Evolutionary conservation across 2,888 invertebrate species (phyloP), one percentile per base, ranked within the genome.

Genomic region (Agrypnus murinus): DNA sequence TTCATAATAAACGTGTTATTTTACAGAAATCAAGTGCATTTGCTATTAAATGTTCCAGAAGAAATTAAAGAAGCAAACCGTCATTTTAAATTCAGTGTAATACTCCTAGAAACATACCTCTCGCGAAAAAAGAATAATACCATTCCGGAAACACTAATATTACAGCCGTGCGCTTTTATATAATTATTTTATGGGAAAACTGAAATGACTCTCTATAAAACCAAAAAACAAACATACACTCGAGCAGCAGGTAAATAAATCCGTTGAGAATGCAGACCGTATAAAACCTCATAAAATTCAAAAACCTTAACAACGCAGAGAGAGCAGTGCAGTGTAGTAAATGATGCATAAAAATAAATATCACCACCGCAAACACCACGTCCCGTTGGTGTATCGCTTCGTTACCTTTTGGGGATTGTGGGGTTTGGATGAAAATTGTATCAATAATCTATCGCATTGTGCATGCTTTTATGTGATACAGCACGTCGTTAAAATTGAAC

Each of bases 301-400:
- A 38, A 38, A 55, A 34, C 15, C 55, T 36, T 55, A 14, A 53
- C n/a, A n/a, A n/a, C n/a, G 32, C 10, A 15, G 1, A 10, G 53
- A 32, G 32, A 55, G 55, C 36, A 15, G 55, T 38, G 53, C 34
- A 53, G 36, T 34, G 53, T 10, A 38, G 36, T 9, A 58, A 58
- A 58, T 43, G 58, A 58, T 43, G 58, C 58, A 58, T 58, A 58
- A 58, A 40, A 58, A 31, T 58, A 58, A 58, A 58, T 58, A 58
- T 25, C 43, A 8, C 7, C 43, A n/a, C 36, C 10, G 25, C 25
- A 25, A 25, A 25, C 25, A 25, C 9, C 43, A 25, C 32, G 31
- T 43, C 43, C 19, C 25, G 19, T 10, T 17, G 25, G 31, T 10
- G 48, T 48, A n/a, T 48, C 48, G 48, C n/a, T 48, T 48, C 50